Evolutionary conservation across 2,888 invertebrate species (phyloP).

Genomic region (Chrysolina oricalcia): DNA sequence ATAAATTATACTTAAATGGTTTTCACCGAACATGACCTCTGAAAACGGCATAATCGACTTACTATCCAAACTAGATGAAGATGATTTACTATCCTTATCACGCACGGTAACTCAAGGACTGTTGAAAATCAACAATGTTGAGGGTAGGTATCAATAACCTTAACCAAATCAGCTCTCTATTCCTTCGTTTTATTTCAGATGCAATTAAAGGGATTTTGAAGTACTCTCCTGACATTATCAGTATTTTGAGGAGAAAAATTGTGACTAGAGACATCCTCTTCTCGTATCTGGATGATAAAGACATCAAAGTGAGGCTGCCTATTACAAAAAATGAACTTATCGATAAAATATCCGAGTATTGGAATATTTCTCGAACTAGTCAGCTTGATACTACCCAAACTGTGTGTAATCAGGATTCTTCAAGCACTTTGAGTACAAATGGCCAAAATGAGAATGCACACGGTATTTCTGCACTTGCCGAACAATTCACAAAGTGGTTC

Average conservation of each 20-base stretch:
- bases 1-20: not conserved
- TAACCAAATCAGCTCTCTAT: too few relatives aligned
- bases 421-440: conserved; percentile 32
- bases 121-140: conserved; percentile 59
- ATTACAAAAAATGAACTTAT: conserved; percentile 74
- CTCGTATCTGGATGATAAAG: conserved; percentile 73
- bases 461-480: conserved; percentile 71
- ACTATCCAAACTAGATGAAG: conserved; percentile 59
- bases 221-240: conserved; percentile 71
- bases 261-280: conserved; percentile 75
- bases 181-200: conserved; percentile 68
- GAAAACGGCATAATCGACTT: conserved; percentile 48
- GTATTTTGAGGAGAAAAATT: conserved; percentile 73
- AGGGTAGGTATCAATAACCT: conserved; percentile 58
- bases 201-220: conserved; percentile 73
- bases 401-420: conserved; percentile 21
- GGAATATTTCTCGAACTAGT: conserved; percentile 63
- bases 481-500: conserved; percentile 77
- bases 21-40: conserved; percentile 7
- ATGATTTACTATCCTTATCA: conserved; percentile 61
- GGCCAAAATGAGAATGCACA: conserved; percentile 18
- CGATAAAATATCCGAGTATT: conserved; percentile 70
- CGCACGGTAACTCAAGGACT: conserved; percentile 67
- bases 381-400: not conserved
- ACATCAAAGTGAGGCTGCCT: conserved; percentile 70